phyloP scores from a whole-genome alignment of 2,113 vertebrate species.

The Poeciliopsis retropinna region DNA sequence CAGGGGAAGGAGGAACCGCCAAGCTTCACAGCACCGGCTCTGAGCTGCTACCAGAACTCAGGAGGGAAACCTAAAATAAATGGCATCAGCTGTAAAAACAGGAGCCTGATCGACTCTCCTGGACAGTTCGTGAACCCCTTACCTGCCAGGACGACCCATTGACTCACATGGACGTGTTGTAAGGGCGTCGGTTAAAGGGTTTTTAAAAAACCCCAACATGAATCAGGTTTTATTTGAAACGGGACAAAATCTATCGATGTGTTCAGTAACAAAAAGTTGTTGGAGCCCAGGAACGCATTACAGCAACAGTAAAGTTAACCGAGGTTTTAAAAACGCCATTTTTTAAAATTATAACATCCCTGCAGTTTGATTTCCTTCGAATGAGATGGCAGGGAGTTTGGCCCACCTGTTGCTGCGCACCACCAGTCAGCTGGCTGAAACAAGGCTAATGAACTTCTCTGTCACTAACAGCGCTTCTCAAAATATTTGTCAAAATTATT shows the following conservation, averaged over 20 bases:
- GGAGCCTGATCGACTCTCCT: background rate
- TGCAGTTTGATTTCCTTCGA: background rate
- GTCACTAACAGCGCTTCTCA: background rate
- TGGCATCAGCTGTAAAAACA: background rate
- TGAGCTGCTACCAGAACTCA: slow-evolving; percentile 9
- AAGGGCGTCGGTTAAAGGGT: too few relatives aligned
- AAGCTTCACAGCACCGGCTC: background rate
- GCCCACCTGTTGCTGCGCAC: background rate
- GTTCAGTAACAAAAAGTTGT: too few relatives aligned
- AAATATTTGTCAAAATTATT: too few relatives aligned
- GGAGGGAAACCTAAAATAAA: too few relatives aligned
- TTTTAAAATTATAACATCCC: background rate
- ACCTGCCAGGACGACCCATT: too few relatives aligned
- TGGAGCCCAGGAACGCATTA: too few relatives aligned
- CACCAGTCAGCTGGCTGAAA: background rate
- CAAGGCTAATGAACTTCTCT: background rate
- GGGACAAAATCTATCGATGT: background rate
- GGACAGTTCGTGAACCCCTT: too few relatives aligned
- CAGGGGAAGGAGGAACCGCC: slow-evolving; percentile 15
- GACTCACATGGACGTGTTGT: too few relatives aligned
- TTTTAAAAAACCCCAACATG: background rate
- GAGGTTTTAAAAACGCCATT: too few relatives aligned
- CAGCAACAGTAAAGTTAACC: too few relatives aligned
- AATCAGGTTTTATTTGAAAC: background rate
- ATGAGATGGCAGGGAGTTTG: background rate